Percentiles rank a stretch among this genome's conserved stretches.
These are phyloP conservation scores for Pandemis corylana DNA, from an alignment of 2,888 invertebrate genomes.

Conservation along the genomic window DNA sequence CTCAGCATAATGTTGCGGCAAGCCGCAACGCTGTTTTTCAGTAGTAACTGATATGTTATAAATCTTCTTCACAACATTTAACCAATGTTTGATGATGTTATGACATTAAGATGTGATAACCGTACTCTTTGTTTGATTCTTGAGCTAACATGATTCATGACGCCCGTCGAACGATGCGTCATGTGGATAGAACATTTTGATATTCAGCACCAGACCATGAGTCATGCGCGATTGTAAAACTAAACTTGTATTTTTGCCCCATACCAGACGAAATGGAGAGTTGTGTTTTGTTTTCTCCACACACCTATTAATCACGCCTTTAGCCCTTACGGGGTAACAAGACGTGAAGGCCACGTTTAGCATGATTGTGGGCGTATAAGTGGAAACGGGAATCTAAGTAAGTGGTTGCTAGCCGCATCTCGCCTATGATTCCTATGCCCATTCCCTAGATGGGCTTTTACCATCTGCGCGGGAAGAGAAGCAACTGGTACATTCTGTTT, in stretches of 20 bases:
- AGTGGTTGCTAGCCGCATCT: no score
- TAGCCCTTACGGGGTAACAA: no score
- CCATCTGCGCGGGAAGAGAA: no score
- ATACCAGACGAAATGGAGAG: not conserved
- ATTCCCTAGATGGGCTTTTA: no score
- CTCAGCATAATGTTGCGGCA: no score
- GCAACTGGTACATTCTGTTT: no score
- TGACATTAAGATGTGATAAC: not conserved
- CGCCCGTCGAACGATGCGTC: slow-evolving; percentile 4
- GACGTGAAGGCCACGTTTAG: no score
- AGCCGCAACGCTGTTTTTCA: no score
- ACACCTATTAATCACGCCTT: no score
- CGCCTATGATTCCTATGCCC: no score
- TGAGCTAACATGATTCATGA: slow-evolving; percentile 9
- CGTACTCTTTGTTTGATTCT: slow-evolving; percentile 9
- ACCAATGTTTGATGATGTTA: not conserved
- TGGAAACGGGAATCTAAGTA: no score
- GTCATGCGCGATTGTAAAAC: slow-evolving; percentile 8
- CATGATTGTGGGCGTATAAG: no score
- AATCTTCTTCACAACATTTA: not conserved
- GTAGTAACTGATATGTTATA: not conserved
- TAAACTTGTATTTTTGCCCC: not conserved
- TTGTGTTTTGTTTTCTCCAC: not conserved
- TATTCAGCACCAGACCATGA: slow-evolving; percentile 19
- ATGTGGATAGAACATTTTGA: slow-evolving; percentile 15